A percentile compares a stretch with the other conserved stretches of the same genome.
These are phyloP conservation scores for Dryocosmus kuriphilus DNA, from an alignment of 2,888 invertebrate genomes.

Conservation along the genomic window DNA sequence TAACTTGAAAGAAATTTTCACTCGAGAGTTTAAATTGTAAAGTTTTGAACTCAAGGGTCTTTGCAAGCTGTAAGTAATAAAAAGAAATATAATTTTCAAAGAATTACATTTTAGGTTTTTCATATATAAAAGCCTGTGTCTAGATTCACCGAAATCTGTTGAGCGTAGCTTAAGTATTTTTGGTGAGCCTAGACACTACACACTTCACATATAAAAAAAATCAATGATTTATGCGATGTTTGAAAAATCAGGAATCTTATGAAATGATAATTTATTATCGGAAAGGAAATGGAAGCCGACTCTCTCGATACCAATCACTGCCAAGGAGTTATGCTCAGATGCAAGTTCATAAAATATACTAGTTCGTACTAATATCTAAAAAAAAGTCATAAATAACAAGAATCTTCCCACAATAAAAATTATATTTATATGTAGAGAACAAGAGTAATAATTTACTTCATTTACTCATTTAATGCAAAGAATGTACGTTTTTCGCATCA, in stretches of 20 bases:
- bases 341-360: background rate
- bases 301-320: conserved; percentile 54
- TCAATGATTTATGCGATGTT: too few species aligned
- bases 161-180: too few species aligned
- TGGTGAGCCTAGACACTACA: too few species aligned
- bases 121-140: too few species aligned
- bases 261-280: background rate
- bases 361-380: background rate
- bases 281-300: background rate
- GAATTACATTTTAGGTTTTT: too few species aligned
- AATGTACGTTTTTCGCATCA: background rate
- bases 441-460: too few species aligned
- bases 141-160: too few species aligned
- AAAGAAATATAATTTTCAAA: background rate
- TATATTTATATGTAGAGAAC: too few species aligned
- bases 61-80: background rate
- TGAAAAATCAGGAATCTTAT: background rate
- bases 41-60: background rate
- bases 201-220: too few species aligned
- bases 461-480: background rate
- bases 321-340: conserved; percentile 15
- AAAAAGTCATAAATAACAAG: background rate
- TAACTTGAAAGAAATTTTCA: conserved; percentile 10
- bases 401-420: too few species aligned
- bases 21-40: background rate